Evolutionary conservation across 2,888 invertebrate species (phyloP).

Genomic region (Chirona hameri): DNA sequence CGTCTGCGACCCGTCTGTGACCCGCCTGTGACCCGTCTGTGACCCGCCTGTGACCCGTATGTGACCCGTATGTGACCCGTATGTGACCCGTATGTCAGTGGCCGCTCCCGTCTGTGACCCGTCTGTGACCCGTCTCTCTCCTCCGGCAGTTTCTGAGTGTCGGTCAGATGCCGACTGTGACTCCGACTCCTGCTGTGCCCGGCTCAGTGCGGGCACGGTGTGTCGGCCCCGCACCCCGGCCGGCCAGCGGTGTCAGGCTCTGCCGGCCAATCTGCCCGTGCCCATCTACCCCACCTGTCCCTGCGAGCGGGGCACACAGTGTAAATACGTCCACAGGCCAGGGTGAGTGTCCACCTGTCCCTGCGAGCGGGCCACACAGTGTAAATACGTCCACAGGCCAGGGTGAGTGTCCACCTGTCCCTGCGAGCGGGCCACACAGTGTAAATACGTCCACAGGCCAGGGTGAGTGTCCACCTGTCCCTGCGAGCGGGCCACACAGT

Average conservation of each 20-base stretch:
- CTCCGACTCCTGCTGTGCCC: not conserved
- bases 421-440: not conserved
- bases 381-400: conserved; percentile 2
- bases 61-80: not conserved
- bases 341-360: not conserved
- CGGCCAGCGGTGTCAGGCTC: not conserved
- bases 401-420: conserved; percentile 8
- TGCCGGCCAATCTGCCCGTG: not conserved
- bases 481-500: not conserved
- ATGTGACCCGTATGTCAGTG: not conserved
- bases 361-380: not conserved
- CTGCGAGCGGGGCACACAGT: not conserved
- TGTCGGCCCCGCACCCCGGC: not conserved
- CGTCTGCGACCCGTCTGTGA: too few relatives aligned
- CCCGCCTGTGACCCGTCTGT: too few relatives aligned
- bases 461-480: conserved; percentile 8
- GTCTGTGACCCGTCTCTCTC: not conserved
- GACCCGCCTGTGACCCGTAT: too few relatives aligned
- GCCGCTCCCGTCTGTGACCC: not conserved
- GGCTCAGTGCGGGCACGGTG: not conserved
- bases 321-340: conserved; percentile 2
- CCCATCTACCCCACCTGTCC: conserved; percentile 23
- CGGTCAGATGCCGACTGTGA: conserved; percentile 11
- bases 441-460: conserved; percentile 2
- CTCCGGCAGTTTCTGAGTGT: not conserved